Conservation (phyloP, 2,113 vertebrate species). For the Pelodiscus sinensis region DNA sequence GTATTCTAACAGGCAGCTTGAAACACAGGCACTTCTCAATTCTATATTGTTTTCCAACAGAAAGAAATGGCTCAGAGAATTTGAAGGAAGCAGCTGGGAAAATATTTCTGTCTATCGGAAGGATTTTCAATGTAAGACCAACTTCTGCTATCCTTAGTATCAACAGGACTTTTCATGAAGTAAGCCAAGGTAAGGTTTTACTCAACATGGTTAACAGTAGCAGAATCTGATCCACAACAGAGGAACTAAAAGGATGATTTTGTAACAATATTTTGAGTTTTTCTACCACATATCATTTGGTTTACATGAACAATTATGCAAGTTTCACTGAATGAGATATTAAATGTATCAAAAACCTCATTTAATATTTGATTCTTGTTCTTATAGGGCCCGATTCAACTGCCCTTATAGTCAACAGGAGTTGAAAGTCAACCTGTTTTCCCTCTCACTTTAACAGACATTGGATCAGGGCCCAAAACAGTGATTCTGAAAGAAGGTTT, state of each 20-base stretch:
- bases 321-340: neutral
- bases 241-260: neutral
- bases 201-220: neutral
- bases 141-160: neutral
- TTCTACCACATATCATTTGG: neutral
- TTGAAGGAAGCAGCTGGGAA: neutral
- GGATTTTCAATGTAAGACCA: neutral
- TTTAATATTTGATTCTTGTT: neutral
- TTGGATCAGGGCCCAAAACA: neutral
- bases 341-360: neutral
- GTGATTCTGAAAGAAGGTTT: neutral
- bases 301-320: neutral
- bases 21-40: neutral
- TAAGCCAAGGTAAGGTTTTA: neutral
- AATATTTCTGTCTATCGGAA: neutral
- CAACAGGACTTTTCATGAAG: neutral
- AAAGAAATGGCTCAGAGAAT: neutral
- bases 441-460: neutral
- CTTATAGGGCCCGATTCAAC: neutral
- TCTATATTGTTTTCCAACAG: fast-evolving
- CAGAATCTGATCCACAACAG: neutral
- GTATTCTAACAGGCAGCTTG: neutral
- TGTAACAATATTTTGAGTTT: neutral
- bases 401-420: neutral
- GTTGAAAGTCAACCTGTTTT: neutral